Evolutionary conservation across 1,140 invertebrate genomes (phyloP).

Genomic region (Eupeodes corollae): DNA sequence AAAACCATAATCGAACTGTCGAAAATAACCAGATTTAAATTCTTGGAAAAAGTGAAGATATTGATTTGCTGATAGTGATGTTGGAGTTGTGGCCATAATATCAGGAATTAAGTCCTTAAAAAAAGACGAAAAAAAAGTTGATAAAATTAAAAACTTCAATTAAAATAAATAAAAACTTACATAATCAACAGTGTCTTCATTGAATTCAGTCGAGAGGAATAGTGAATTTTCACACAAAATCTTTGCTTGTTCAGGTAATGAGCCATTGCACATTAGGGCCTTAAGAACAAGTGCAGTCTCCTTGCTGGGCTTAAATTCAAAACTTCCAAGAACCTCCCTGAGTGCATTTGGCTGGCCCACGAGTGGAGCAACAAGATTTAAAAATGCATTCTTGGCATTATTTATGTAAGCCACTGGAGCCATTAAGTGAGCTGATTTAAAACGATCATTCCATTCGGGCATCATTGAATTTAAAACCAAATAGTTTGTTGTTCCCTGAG

Average conservation of each 20-base stretch:
- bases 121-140: not conserved
- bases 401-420: constrained; percentile 43
- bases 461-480: constrained; percentile 41
- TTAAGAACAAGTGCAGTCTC: constrained; percentile 38
- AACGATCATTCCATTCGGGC: constrained; percentile 45
- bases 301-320: constrained; percentile 42
- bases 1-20: constrained; percentile 38
- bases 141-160: not conserved
- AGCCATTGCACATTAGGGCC: constrained; percentile 36
- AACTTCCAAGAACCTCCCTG: constrained; percentile 37
- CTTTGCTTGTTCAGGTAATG: constrained; percentile 32
- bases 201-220: constrained; percentile 43
- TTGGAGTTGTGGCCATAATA: constrained; percentile 39
- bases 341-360: constrained; percentile 34
- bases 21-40: constrained; percentile 23
- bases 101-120: constrained; percentile 35
- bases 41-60: constrained; percentile 41
- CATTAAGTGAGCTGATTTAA: constrained; percentile 42
- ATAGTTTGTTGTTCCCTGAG: constrained; percentile 45
- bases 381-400: constrained; percentile 33
- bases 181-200: constrained; percentile 33
- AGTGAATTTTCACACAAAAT: constrained; percentile 43
- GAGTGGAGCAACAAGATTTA: constrained; percentile 31
- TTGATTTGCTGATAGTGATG: constrained; percentile 41
- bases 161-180: not conserved